These are phyloP conservation scores for Apodemus sylvaticus DNA, from an alignment of 2,113 vertebrate genomes.

Conservation along the genomic window DNA sequence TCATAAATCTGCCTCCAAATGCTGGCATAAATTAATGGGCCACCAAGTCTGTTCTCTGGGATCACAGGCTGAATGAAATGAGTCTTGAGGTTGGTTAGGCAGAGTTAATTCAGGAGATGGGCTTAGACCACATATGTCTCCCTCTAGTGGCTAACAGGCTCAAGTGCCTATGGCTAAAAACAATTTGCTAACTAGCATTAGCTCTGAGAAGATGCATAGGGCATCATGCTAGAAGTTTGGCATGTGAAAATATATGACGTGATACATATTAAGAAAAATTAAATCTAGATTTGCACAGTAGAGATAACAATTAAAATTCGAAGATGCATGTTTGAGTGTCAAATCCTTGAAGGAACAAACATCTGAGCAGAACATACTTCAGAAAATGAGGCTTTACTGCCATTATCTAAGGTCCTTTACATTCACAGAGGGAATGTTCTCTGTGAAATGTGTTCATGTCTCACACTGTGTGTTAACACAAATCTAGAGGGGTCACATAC, in stretches of 20 bases:
- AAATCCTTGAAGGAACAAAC: not conserved
- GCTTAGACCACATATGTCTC: not conserved
- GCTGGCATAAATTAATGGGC: not conserved
- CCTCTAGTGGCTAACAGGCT: not conserved
- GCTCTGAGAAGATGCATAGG: not conserved
- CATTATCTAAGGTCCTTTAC: not conserved
- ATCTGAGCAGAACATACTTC: not conserved
- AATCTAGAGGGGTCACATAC: not conserved
- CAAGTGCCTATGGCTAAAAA: not conserved
- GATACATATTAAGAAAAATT: not conserved
- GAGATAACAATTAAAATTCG: not conserved
- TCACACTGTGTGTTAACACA: not conserved
- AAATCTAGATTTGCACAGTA: not conserved
- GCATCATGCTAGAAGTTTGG: not conserved
- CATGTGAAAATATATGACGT: not conserved
- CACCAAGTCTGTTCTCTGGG: not conserved
- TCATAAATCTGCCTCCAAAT: not conserved
- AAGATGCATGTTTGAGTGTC: not conserved
- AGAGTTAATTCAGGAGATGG: not conserved
- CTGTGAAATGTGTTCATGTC: not conserved
- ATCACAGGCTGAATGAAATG: not conserved
- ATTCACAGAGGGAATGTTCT: no score
- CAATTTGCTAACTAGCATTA: not conserved
- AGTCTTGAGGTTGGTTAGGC: not conserved
- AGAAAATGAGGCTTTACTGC: not conserved